Evolutionary conservation across 2,888 invertebrate genomes (phyloP).

Genomic region (Drosophila testacea): DNA sequence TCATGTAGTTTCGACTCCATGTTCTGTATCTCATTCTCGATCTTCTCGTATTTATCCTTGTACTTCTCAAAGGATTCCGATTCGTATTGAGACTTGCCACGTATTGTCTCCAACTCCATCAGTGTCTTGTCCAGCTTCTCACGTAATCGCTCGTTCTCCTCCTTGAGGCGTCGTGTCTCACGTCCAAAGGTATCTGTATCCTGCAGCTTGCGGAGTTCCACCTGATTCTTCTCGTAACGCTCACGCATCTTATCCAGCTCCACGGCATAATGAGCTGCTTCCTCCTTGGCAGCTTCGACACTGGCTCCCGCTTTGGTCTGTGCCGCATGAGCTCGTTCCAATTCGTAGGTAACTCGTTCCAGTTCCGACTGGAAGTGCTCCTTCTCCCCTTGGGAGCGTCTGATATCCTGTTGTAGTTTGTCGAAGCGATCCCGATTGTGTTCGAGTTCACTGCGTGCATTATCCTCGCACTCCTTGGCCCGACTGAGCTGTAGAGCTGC

Average conservation of each 20-base stretch:
- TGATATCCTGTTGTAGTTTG: conserved; percentile 93
- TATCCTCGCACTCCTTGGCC: conserved; percentile 95
- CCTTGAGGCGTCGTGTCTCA: conserved; percentile 91
- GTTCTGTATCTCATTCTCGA: conserved; percentile 91
- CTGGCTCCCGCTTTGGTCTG: conserved; percentile 93
- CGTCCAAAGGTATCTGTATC: conserved; percentile 92
- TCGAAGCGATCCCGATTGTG: conserved; percentile 95
- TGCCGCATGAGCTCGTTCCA: conserved; percentile 94
- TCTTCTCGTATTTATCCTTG: conserved; percentile 91
- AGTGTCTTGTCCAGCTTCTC: conserved; percentile 92
- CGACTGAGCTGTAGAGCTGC: conserved; percentile 93
- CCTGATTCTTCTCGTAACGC: conserved; percentile 93
- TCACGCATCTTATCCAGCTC: conserved; percentile 96
- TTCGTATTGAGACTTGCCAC: conserved; percentile 92
- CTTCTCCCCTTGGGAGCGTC: conserved; percentile 93
- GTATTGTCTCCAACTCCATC: conserved; percentile 91
- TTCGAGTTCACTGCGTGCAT: conserved; percentile 94
- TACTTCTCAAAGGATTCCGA: conserved; percentile 91
- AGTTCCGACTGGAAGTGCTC: conserved; percentile 94
- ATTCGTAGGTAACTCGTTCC: conserved; percentile 93
- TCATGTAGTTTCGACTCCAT: conserved; percentile 92
- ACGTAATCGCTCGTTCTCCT: conserved; percentile 92
- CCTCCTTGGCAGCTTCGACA: conserved; percentile 95
- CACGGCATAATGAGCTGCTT: conserved; percentile 93
- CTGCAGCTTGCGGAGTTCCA: conserved; percentile 93